A percentile compares a stretch with the other conserved stretches of the same genome.
phyloP scores from a whole-genome alignment of 2,888 invertebrate species.

The Athripsodes cinereus region DNA sequence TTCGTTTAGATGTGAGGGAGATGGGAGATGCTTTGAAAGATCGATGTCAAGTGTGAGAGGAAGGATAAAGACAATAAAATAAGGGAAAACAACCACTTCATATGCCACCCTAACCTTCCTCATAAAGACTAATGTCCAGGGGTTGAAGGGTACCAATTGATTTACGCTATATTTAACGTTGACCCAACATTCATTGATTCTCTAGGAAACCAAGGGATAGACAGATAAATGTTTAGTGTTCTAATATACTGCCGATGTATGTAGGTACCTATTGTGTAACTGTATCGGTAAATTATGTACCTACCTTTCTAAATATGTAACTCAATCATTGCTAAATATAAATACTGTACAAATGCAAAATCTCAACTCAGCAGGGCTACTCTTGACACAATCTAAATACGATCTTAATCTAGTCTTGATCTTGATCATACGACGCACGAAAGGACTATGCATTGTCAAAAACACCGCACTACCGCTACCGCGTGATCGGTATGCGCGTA shows the following conservation, averaged over 20 bases:
- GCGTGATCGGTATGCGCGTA: too few relatives aligned
- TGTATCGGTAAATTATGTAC: too few relatives aligned
- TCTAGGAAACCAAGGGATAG: neutral
- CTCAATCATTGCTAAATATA: too few relatives aligned
- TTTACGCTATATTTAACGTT: constrained; percentile 5
- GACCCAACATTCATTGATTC: constrained; percentile 1
- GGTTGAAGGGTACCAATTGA: constrained; percentile 1
- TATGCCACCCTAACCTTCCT: neutral
- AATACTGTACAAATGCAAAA: too few relatives aligned
- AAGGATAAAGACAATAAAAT: constrained; percentile 8
- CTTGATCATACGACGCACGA: too few relatives aligned
- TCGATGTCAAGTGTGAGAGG: constrained; percentile 5
- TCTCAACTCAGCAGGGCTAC: too few relatives aligned
- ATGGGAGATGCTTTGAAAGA: neutral
- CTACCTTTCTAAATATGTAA: too few relatives aligned
- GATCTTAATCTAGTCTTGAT: too few relatives aligned
- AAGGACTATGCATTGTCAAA: too few relatives aligned
- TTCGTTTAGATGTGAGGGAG: neutral
- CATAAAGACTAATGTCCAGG: neutral
- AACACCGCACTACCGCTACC: too few relatives aligned
- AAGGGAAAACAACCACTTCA: constrained; percentile 7
- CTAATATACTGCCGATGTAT: neutral
- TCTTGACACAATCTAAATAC: too few relatives aligned
- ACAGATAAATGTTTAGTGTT: neutral
- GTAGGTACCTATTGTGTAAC: too few relatives aligned